These are phyloP conservation scores for Saccostrea cuccullata DNA, from an alignment of 1,140 invertebrate species.

Conservation along the genomic window DNA sequence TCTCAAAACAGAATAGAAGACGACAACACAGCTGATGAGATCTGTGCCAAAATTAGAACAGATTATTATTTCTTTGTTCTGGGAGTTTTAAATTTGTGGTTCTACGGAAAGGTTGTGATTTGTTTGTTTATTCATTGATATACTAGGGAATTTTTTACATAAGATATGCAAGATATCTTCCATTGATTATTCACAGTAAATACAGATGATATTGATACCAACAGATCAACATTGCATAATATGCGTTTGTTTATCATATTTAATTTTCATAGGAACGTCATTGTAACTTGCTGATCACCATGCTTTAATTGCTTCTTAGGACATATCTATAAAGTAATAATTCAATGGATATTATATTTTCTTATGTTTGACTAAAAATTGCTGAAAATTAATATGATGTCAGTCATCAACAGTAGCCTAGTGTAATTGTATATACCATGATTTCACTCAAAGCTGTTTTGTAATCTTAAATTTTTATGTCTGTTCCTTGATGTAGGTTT, in stretches of 20 bases:
- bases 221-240: slow-evolving; percentile 21
- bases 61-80: slow-evolving; percentile 15
- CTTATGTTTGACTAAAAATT: too few relatives aligned
- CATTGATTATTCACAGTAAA: neutral
- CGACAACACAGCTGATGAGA: slow-evolving; percentile 44
- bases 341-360: too few relatives aligned
- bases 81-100: slow-evolving; percentile 9
- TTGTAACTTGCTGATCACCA: too few relatives aligned
- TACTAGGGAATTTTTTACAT: neutral
- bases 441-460: too few relatives aligned
- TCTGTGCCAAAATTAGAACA: slow-evolving; percentile 27
- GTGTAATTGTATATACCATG: too few relatives aligned
- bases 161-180: neutral
- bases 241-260: neutral
- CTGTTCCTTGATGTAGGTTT: neutral
- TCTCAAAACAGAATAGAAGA: slow-evolving; percentile 46
- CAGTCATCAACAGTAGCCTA: too few relatives aligned
- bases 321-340: too few relatives aligned
- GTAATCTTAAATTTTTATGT: too few relatives aligned
- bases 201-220: too few relatives aligned
- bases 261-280: too few relatives aligned
- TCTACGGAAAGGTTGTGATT: neutral
- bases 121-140: slow-evolving; percentile 1
- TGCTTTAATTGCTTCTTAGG: too few relatives aligned
- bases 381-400: too few relatives aligned